phyloP scores from a whole-genome alignment of 2,113 vertebrate species.

The Theristicus caerulescens region DNA sequence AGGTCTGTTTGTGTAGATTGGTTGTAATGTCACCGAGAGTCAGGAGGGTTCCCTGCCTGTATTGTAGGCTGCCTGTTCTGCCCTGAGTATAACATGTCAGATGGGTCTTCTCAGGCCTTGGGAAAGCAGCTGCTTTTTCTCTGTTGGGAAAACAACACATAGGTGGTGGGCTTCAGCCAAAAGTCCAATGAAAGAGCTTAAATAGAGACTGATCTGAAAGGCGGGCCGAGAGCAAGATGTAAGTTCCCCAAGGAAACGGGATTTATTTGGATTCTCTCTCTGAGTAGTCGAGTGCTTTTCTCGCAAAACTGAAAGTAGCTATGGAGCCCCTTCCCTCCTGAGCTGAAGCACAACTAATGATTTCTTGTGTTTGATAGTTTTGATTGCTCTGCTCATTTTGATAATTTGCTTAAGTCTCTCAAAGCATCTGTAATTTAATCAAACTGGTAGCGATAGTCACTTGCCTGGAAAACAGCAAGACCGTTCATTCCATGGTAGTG shows the following conservation, averaged over 20 bases:
- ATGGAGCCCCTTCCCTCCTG: background rate
- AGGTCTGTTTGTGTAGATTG: conserved; percentile 81
- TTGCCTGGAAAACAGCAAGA: background rate
- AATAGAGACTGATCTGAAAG: background rate
- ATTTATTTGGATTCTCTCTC: conserved; percentile 13
- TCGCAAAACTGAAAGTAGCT: background rate
- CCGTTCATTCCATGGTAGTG: background rate
- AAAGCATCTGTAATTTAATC: conserved; percentile 4
- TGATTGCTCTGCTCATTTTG: conserved; percentile 1
- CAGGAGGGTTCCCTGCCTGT: conserved; percentile 75
- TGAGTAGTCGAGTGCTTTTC: rapidly evolving
- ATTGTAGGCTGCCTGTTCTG: conserved; percentile 40
- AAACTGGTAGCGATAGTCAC: background rate
- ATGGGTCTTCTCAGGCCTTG: background rate
- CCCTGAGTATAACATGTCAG: background rate
- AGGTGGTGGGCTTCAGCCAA: conserved; percentile 39
- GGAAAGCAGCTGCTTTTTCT: conserved; percentile 36
- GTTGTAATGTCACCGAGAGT: conserved; percentile 68
- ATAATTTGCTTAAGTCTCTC: background rate
- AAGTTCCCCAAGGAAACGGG: background rate
- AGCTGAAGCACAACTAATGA: background rate
- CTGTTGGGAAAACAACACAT: conserved; percentile 1
- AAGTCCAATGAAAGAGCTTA: background rate
- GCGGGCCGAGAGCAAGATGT: background rate
- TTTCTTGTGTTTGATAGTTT: background rate